Base-by-base conservation (phyloP, 2,113 vertebrate species). In the Vimba vimba region DNA sequence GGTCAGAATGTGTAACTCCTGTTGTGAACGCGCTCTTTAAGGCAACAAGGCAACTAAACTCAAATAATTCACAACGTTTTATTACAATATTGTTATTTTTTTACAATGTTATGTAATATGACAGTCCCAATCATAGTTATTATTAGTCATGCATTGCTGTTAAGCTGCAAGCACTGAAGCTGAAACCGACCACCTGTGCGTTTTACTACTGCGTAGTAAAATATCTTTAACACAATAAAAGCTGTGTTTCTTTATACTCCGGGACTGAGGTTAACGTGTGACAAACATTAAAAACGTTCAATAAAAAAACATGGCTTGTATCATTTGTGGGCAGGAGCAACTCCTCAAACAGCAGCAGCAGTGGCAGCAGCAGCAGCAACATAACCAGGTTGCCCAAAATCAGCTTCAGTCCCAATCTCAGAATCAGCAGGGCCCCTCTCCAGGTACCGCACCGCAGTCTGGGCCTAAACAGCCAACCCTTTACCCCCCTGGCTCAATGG, bases 261-360 rank as follows among this genome's bases (percentile, higher is more conserved):
- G 25, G 27, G 52, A 55, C 50, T 23, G 19, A 13, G 27, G 23
- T 78, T 57, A 33, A 30, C 23, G 30, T 33, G 10, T 55, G 4
- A 6, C 15, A 52, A 27, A 52, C 2, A 55, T 8, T 23, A 10
- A 69, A 52, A 55, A 57, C 0, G 0, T 19, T 33, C 8, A 30
- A 8, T 21, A 47, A 4, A 36, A 36, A 10, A 50, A 62, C 36
- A 4, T 19, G 7, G 19, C 21, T 7, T 79, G 2, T 27, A 19
- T 78, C 3, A 19, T n/a, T 75, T 90, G 23, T 88, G 13, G 82
- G 17, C 36, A 97, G 97, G 97, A 97, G 87, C 97, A 97, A 92
- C 94, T 98, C 19, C 89, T 97, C 75, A 98, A 97, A 87, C 97
- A 97, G 89, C 95, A 96, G 90, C 95, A 95, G 88, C 94, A 95